phyloP scores from a whole-genome alignment of 2,888 invertebrate species.

The Leptinotarsa haldemani region DNA sequence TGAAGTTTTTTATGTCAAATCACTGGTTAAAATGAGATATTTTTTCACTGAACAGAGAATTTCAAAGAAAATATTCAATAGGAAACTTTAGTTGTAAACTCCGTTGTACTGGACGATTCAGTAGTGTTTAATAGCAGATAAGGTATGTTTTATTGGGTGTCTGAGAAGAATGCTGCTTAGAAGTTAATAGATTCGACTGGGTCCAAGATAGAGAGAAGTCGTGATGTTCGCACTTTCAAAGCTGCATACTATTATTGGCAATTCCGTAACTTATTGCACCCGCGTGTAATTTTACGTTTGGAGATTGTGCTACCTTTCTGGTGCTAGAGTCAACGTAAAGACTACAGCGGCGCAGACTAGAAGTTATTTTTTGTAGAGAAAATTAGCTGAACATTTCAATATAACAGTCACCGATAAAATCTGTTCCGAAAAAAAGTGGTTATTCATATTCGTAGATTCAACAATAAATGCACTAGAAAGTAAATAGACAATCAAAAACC shows the following conservation, averaged over 20 bases:
- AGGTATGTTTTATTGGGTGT: slow-evolving; percentile 48
- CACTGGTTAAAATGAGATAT: no score
- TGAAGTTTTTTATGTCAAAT: no score
- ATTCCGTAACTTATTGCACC: slow-evolving; percentile 48
- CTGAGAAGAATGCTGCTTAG: slow-evolving; percentile 48
- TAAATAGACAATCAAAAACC: no score
- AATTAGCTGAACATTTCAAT: no score
- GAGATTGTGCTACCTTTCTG: slow-evolving; percentile 37
- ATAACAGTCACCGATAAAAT: no score
- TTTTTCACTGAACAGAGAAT: no score
- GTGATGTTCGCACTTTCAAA: slow-evolving; percentile 57
- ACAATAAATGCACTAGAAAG: no score
- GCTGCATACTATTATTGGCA: slow-evolving; percentile 52
- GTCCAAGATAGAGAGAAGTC: slow-evolving; percentile 48
- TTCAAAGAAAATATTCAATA: no score
- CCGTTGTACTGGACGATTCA: background rate
- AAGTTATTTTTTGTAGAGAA: no score
- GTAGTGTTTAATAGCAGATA: slow-evolving; percentile 9
- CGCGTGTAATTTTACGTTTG: slow-evolving; percentile 47
- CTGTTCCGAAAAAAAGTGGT: no score
- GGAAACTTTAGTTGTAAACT: background rate
- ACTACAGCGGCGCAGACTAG: background rate
- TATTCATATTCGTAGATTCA: no score
- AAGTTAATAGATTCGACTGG: slow-evolving; percentile 50
- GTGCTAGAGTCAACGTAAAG: background rate